Evolutionary conservation across 2,797 vertebrate species (phyloP).

Genomic region (Jordanella pulchra): DNA sequence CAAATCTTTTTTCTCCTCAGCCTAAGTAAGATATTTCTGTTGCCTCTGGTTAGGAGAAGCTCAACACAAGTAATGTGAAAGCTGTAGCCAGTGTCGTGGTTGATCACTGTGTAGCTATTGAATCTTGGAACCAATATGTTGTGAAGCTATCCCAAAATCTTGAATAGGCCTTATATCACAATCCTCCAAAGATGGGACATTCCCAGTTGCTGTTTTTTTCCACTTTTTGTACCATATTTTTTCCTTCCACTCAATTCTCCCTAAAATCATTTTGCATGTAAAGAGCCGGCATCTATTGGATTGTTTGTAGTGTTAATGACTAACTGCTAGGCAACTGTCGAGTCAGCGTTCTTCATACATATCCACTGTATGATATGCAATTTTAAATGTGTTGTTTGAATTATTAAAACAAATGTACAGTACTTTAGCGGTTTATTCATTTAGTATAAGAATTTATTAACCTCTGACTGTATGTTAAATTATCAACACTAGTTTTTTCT

Average conservation of each 20-base stretch:
- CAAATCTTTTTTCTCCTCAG: too few relatives aligned
- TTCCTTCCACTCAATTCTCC: background rate
- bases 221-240: background rate
- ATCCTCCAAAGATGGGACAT: too few relatives aligned
- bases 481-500: slow-evolving; percentile 18
- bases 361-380: background rate
- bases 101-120: too few relatives aligned
- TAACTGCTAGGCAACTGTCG: background rate
- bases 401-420: background rate
- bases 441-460: background rate
- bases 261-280: background rate
- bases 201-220: too few relatives aligned
- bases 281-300: background rate
- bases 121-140: too few relatives aligned
- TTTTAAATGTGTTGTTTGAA: background rate
- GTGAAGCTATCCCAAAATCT: too few relatives aligned
- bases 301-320: background rate
- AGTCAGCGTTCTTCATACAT: background rate
- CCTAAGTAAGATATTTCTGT: background rate
- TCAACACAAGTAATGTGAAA: too few relatives aligned
- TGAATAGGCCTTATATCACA: too few relatives aligned
- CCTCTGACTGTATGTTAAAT: background rate
- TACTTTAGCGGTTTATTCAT: background rate
- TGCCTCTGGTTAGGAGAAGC: too few relatives aligned
- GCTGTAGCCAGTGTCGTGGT: too few relatives aligned